Evolutionary conservation across 2,888 invertebrate species (phyloP).

Genomic region (Ophraella communa): DNA sequence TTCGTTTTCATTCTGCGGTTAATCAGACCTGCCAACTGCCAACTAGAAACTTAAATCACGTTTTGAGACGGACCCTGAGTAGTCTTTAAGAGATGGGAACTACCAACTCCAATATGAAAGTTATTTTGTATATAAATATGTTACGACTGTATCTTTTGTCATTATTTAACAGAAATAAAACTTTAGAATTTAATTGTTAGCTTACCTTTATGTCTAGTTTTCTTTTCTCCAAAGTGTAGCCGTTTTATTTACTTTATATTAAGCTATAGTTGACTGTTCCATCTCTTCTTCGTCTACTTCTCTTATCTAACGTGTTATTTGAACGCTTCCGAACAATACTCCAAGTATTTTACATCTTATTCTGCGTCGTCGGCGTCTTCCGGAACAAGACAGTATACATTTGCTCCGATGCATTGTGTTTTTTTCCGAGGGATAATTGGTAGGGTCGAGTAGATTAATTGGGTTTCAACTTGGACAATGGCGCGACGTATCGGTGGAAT

Average conservation of each 20-base stretch:
- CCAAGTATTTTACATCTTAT: slow-evolving; percentile 39
- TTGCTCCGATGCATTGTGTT: slow-evolving; percentile 35
- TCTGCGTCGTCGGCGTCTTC: slow-evolving; percentile 28
- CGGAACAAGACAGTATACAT: slow-evolving; percentile 36
- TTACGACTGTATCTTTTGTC: no score
- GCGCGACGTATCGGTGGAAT: slow-evolving; percentile 19
- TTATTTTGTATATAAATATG: no score
- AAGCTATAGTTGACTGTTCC: background rate
- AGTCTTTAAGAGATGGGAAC: background rate
- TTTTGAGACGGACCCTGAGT: slow-evolving; percentile 40
- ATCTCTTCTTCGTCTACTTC: slow-evolving; percentile 32
- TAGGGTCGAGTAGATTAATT: slow-evolving; percentile 36
- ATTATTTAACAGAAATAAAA: no score
- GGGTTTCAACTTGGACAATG: slow-evolving; percentile 33
- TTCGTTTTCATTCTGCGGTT: slow-evolving; percentile 48
- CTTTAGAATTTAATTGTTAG: no score
- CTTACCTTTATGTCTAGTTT: no score
- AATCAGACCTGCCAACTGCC: slow-evolving; percentile 47
- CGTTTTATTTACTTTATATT: background rate
- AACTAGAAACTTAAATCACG: slow-evolving; percentile 50
- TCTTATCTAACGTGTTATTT: slow-evolving; percentile 46
- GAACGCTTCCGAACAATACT: slow-evolving; percentile 54
- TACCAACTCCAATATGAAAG: background rate
- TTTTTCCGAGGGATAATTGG: slow-evolving; percentile 29
- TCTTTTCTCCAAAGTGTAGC: no score